Evolutionary conservation across 2,113 vertebrate species (phyloP).

Genomic region (Leucosticte australis): DNA sequence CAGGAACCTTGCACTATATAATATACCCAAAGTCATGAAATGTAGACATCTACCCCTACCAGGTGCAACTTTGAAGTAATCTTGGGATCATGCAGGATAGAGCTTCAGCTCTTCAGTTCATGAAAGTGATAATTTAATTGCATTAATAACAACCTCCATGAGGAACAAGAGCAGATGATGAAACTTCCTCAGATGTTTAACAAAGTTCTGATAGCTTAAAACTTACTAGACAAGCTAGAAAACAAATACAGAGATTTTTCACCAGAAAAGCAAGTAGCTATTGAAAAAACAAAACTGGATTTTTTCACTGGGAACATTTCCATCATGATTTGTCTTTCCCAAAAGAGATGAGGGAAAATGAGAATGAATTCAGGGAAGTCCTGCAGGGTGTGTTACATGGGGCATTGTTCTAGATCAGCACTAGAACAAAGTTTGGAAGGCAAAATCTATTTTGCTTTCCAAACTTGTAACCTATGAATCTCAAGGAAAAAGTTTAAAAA

Average conservation of each 20-base stretch:
- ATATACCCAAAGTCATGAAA: neutral
- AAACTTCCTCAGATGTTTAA: neutral
- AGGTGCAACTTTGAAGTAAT: neutral
- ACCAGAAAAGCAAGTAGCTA: neutral
- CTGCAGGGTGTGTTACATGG: fast-evolving
- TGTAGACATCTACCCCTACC: neutral
- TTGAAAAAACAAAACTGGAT: neutral
- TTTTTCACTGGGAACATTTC: neutral
- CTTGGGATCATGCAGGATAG: neutral
- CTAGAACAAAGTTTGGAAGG: too few species aligned
- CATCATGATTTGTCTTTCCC: neutral
- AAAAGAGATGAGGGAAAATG: neutral
- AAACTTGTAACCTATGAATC: neutral
- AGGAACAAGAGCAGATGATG: neutral
- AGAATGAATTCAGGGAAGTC: neutral
- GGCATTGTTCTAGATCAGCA: neutral
- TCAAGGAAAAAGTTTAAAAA: neutral
- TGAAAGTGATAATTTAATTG: neutral
- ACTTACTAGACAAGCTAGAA: neutral
- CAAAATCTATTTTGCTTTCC: neutral
- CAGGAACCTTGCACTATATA: neutral
- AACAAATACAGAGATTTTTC: neutral
- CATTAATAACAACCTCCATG: neutral
- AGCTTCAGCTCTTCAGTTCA: neutral
- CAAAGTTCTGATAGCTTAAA: neutral